Evolutionary conservation across 2,888 invertebrate genomes (phyloP), one percentile per base, ranked within the genome.

Genomic region (Dyspetes luteomarginatus): DNA sequence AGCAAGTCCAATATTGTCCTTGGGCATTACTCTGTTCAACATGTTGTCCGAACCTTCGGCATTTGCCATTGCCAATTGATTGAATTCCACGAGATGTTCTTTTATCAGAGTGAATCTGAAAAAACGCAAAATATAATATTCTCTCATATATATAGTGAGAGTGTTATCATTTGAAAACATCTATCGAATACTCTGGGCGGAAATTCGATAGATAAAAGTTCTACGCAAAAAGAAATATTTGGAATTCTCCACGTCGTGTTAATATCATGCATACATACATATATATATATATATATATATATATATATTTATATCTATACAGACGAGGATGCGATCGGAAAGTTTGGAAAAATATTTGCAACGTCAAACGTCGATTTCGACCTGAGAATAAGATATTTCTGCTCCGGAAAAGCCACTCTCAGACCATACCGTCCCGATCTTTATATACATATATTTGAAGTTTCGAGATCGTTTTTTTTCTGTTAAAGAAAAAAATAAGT

Each of bases 21-120:
- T 98, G 69, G 99, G 98, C 98, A 99, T 99, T 62, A 99, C 99
- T 86, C 99, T 95, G 93, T 99, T 99, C 89, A 99, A 93, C 98
- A 99, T 99, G 92, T 99, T 98, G 92, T 99, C 98, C 58, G 98
- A 98, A 60, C 98, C 98, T 90, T 99, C 98, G 22, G 99, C 98
- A 92, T 98, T 98, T 24, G 98, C 98, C 97, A 99, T 99, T 24
- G 99, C 99, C 89, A 99, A 93, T 93, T 98, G 98, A 93, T 98
- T 99, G 93, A 99, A 99, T 94, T 99, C 99, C 87, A 99, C 97
- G 90, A 99, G 94, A 93, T 98, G 97, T 92, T 99, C 98, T 92
- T 98, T 98, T 84, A 99, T 96, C 92, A 99, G 93, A 55, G 96
- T 95, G 93, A 99, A 99, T 93, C 98, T 99, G 93, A 4, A 92